phyloP scores from a whole-genome alignment of 2,888 invertebrate genomes.

The Apamea epomidion region DNA sequence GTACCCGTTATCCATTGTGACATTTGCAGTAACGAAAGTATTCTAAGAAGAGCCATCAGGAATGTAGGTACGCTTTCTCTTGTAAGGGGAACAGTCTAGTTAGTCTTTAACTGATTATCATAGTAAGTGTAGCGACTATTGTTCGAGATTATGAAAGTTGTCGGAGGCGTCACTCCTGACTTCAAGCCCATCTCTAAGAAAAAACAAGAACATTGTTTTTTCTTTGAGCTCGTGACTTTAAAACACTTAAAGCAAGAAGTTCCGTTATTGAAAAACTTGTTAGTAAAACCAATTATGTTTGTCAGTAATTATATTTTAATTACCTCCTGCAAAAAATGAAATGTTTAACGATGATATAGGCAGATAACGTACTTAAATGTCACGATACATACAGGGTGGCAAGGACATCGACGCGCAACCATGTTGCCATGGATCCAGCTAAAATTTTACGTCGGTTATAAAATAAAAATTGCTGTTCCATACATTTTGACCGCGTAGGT shows the following conservation, averaged over 20 bases:
- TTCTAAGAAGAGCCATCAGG: constrained; percentile 85
- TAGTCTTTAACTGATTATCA: constrained; percentile 86
- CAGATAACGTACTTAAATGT: constrained; percentile 33
- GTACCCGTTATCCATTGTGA: constrained; percentile 86
- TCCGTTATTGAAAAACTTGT: constrained; percentile 43
- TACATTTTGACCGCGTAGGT: no score
- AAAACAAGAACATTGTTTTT: no score
- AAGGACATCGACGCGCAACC: not conserved
- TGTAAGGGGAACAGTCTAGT: constrained; percentile 84
- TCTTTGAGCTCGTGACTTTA: constrained; percentile 55
- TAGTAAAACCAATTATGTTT: constrained; percentile 46
- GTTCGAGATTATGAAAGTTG: constrained; percentile 83
- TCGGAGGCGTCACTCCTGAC: constrained; percentile 66
- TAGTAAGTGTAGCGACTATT: constrained; percentile 85
- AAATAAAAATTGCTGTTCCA: no score
- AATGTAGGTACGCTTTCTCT: constrained; percentile 86
- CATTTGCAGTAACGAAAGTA: constrained; percentile 85
- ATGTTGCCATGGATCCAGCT: not conserved
- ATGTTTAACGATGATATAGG: constrained; percentile 17
- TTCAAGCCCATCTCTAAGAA: constrained; percentile 28
- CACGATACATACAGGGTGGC: constrained; percentile 33
- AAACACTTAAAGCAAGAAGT: constrained; percentile 47
- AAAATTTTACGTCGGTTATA: not conserved
- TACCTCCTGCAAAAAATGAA: constrained; percentile 38
- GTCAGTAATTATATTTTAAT: constrained; percentile 28